phyloP scores from a whole-genome alignment of 2,888 invertebrate genomes.

The Fragum whitleyi region DNA sequence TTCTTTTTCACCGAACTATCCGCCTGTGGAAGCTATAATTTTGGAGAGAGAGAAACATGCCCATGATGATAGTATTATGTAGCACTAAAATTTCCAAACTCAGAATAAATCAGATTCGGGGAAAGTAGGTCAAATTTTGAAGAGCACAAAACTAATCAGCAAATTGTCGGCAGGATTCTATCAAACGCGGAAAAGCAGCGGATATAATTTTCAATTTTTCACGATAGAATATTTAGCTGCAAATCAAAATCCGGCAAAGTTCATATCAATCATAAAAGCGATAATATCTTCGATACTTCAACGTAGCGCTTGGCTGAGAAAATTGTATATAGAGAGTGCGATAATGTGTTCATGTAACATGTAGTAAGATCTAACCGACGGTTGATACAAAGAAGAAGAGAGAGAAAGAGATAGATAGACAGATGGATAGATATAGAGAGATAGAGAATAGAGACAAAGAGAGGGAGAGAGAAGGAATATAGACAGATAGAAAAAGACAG shows the following conservation, averaged over 20 bases:
- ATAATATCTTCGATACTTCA: constrained; percentile 3
- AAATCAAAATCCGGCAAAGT: constrained; percentile 28
- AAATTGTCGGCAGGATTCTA: constrained; percentile 1
- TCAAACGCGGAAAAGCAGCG: background rate
- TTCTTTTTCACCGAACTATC: too few species aligned
- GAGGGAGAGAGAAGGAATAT: too few species aligned
- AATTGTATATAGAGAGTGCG: constrained; percentile 1
- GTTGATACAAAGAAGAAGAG: too few species aligned
- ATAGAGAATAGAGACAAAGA: too few species aligned
- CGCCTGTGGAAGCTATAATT: too few species aligned
- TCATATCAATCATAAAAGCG: constrained; percentile 19
- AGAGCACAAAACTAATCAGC: background rate
- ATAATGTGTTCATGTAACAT: background rate
- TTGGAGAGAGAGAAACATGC: too few species aligned
- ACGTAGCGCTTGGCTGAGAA: background rate
- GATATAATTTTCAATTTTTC: constrained; percentile 24
- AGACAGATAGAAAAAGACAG: too few species aligned
- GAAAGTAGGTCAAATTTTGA: background rate
- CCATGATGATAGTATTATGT: too few species aligned
- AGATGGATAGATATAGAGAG: too few species aligned
- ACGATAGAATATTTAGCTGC: constrained; percentile 23
- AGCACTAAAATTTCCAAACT: too few species aligned
- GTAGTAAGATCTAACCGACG: too few species aligned
- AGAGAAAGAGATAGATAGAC: too few species aligned
- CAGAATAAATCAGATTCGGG: background rate